Base-by-base conservation (phyloP, 2,888 invertebrate species). In the Cryptocheilus praepositus region DNA sequence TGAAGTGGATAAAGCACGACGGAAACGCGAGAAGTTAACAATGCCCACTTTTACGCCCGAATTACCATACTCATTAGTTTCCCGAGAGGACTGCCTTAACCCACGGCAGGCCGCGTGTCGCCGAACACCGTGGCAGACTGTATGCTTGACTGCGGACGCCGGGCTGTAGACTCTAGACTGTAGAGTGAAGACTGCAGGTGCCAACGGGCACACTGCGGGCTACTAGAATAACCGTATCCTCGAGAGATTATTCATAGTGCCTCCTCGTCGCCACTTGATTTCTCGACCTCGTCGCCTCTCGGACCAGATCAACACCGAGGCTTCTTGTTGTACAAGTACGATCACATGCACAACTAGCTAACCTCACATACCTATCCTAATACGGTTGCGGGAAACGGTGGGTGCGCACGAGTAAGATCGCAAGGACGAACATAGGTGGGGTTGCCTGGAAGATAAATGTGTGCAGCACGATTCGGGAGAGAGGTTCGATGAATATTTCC, bases 51-150 rank as follows among this genome's bases (percentile, higher is more conserved):
- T 79, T 73, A 68, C 71, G 70, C 76, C 65, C 59, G 67, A 79
- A 74, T 77, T 80, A 77, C 79, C 77, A 70, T 71, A 68, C 70
- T 79, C 77, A 75, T 79, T 76, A 72, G 76, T 76, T 69, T 68
- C 70, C 62, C 46, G 59, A 64, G 73, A 56, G 53, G 54, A 49
- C 60, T 57, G 53, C 45, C 44, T 65, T 59, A 55, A 54, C 15
- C 64, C 18, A 67, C 18, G 36, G 18, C 19, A 25, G 44, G 18
- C 54, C 44, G 52, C 56, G 46, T 21, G 57, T 58, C 46, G 19
- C 19, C 49, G 25, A 18, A 18, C 13, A 44, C 19, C 28, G 4
- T 3, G 22, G 55, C 15, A 25, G 36, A 15, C 16, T 22, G 25
- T 3, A 15, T 13, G 55, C 22, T n/a, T 15, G 36, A 16, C 49